Evolutionary conservation across 2,888 invertebrate species (phyloP).

Genomic region (Ormyrus rosae): DNA sequence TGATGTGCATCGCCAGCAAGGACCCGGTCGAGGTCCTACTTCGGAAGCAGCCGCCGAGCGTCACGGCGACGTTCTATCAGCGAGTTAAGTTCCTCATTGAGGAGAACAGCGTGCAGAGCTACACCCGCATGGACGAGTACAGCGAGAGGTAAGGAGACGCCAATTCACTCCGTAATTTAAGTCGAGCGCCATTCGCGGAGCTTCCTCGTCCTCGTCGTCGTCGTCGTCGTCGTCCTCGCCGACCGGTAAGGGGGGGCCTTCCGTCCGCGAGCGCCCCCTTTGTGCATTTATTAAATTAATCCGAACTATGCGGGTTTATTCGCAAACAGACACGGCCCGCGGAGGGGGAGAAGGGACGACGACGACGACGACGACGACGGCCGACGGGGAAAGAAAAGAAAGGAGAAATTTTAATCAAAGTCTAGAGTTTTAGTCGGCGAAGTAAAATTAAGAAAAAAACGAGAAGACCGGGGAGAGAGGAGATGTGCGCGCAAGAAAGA

Average conservation of each 20-base stretch:
- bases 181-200: conserved; percentile 35
- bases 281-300: conserved; percentile 57
- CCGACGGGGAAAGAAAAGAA: conserved; percentile 32
- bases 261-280: conserved; percentile 15
- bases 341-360: background rate
- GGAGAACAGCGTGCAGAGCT: conserved; percentile 98
- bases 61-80: conserved; percentile 98
- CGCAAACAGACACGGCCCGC: conserved; percentile 51
- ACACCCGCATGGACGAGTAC: conserved; percentile 98
- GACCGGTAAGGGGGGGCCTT: too few species aligned
- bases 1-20: conserved; percentile 96
- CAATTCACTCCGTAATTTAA: conserved; percentile 50
- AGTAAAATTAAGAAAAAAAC: conserved; percentile 47
- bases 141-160: conserved; percentile 92
- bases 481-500: conserved; percentile 15
- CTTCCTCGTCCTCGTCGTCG: background rate
- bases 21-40: conserved; percentile 97
- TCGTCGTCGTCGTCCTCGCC: background rate
- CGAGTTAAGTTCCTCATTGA: conserved; percentile 98
- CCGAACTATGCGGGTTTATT: conserved; percentile 57
- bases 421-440: conserved; percentile 53
- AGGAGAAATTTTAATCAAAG: conserved; percentile 58
- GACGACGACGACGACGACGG: too few species aligned
- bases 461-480: background rate
- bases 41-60: conserved; percentile 96